Base-by-base conservation (phyloP, 2,797 vertebrate genomes). In the Syngnathus acus region DNA sequence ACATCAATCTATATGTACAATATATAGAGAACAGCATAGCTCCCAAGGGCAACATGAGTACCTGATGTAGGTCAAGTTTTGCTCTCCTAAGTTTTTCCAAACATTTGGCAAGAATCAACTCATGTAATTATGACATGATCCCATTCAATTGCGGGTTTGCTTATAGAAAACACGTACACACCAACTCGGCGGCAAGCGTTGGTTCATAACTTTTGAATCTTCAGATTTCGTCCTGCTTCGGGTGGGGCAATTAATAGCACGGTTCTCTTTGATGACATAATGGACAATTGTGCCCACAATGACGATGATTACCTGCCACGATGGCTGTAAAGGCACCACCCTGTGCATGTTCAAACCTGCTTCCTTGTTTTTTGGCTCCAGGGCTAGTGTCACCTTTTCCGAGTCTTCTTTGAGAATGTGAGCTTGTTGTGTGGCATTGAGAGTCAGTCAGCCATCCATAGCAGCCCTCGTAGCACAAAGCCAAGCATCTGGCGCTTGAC, bases 401-500 rank as follows among this genome's bases (percentile, higher is more conserved):
- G 72, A n/a, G 71, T 69, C 83, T 75, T 87, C 78, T 82, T 87
- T 80, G 69, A 76, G 79, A 83, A 85, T 84, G 74, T 47, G 70
- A 78, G 77, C 78, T 76, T 80, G 72, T 48, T 74, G 65, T 73
- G 82, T 80, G 78, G 80, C 79, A 78, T 70, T 78, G 77, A 79
- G 69, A 65, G 81, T 76, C 76, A 65, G 81, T 76, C 76, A 76
- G 75, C 76, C 64, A 76, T 53, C 73, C 79, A 83, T 86, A 83
- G 77, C 83, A 76, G 70, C 51, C 26, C 68, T 74, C 74, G 79
- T 69, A 51, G 50, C 75, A 76, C 79, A 86, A 82, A 85, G 72
- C 81, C 75, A 87, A 87, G 81, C 85, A 88, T 88, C 79, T 86
- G 82, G 79, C 80, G 79, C 84, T 83, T 82, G 82, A 84, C 82